These are phyloP conservation scores for Madoqua kirkii DNA, from an alignment of 2,113 vertebrate genomes.

Conservation along the genomic window DNA sequence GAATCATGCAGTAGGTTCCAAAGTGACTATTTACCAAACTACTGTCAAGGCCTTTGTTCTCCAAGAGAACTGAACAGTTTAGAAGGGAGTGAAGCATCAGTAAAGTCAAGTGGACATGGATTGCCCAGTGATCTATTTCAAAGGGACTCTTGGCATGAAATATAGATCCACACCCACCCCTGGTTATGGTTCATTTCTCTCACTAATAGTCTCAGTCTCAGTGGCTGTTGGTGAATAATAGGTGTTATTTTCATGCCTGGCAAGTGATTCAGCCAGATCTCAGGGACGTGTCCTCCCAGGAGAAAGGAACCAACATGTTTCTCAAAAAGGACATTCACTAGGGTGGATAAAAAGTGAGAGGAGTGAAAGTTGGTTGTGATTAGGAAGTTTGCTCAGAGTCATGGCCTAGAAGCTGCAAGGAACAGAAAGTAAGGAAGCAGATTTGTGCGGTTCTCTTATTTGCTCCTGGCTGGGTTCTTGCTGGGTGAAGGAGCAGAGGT, in stretches of 20 bases:
- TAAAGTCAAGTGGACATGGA: background rate
- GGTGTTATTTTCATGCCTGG: background rate
- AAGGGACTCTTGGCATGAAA: background rate
- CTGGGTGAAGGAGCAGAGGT: background rate
- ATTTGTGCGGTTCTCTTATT: background rate
- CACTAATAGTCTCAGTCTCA: background rate
- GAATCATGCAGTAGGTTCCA: background rate
- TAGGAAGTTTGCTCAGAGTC: background rate
- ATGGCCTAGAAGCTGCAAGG: background rate
- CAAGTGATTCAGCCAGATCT: background rate
- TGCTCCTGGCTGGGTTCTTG: background rate
- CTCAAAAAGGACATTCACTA: background rate
- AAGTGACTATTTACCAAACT: background rate
- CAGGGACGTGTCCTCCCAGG: background rate
- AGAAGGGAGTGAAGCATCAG: background rate
- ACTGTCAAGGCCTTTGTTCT: background rate
- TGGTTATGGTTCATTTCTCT: background rate
- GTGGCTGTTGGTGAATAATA: background rate
- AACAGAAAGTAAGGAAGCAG: background rate
- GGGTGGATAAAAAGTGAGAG: background rate
- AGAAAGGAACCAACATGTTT: background rate
- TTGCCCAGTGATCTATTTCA: background rate
- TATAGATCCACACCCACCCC: background rate
- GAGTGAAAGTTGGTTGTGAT: background rate
- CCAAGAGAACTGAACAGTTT: background rate